These are phyloP conservation scores for Nemurella pictetii DNA, from an alignment of 2,888 invertebrate species.

Conservation along the genomic window DNA sequence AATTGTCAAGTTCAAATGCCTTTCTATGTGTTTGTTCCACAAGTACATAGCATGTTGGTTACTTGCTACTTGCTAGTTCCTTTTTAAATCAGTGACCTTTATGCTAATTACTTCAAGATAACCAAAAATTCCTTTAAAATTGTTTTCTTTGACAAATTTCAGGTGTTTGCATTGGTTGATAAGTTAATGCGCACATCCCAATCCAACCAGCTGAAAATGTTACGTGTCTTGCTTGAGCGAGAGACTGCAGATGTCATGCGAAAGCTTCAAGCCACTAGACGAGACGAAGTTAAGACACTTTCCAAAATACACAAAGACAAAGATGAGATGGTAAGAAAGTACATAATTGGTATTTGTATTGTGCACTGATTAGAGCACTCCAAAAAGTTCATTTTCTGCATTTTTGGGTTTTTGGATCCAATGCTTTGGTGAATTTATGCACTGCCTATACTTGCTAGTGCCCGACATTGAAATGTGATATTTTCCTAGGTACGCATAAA, in stretches of 20 bases:
- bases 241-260: conserved; percentile 77
- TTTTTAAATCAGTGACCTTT: too few relatives aligned
- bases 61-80: too few relatives aligned
- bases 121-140: too few relatives aligned
- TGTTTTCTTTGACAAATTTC: neutral
- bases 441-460: neutral
- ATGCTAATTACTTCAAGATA: too few relatives aligned
- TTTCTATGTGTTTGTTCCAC: too few relatives aligned
- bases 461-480: neutral
- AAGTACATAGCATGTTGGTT: too few relatives aligned
- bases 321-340: conserved; percentile 72
- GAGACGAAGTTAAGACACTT: conserved; percentile 68
- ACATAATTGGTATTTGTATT: neutral
- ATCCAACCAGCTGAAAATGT: conserved; percentile 75
- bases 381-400: conserved; percentile 39
- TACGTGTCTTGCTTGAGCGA: conserved; percentile 67
- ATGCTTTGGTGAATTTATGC: too few relatives aligned
- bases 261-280: conserved; percentile 77
- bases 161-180: conserved; percentile 72
- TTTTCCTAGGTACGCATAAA: conserved; percentile 64
- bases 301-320: conserved; percentile 79
- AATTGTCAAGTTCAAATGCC: too few relatives aligned
- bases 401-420: too few relatives aligned
- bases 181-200: conserved; percentile 80
- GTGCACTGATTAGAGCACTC: too few relatives aligned